A percentile compares a stretch with the other conserved stretches of the same genome.
These are phyloP conservation scores for Papilio gigon DNA, from an alignment of 2,888 invertebrate species.

Conservation along the genomic window DNA sequence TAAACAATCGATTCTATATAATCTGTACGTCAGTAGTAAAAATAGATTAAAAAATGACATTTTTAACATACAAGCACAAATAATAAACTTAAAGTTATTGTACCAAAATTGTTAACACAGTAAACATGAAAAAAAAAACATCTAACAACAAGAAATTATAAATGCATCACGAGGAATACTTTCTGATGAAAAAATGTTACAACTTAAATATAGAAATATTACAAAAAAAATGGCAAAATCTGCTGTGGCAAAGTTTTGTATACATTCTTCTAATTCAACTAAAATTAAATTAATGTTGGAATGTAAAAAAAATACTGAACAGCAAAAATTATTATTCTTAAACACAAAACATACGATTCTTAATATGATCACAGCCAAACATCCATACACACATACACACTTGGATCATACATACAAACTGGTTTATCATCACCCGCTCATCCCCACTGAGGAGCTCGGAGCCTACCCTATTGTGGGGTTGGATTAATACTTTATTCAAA, in stretches of 20 bases:
- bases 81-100: not conserved
- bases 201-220: too few species aligned
- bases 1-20: not conserved
- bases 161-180: not conserved
- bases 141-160: too few species aligned
- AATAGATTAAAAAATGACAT: not conserved
- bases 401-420: not conserved
- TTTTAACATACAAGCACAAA: not conserved
- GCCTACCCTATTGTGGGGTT: too few species aligned
- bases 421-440: too few species aligned
- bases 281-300: constrained; percentile 4
- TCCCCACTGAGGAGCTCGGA: too few species aligned
- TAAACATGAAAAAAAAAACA: not conserved
- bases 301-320: not conserved
- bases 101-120: not conserved
- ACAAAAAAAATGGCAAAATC: too few species aligned
- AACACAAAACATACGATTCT: not conserved
- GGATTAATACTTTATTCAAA: not conserved
- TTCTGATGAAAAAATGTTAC: too few species aligned
- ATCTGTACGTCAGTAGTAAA: not conserved
- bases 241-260: not conserved
- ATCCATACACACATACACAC: not conserved
- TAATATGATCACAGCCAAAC: constrained; percentile 3
- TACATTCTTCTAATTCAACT: not conserved
- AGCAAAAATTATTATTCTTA: not conserved